These are phyloP conservation scores for Verasper variegatus DNA, from an alignment of 2,113 vertebrate species.

Conservation along the genomic window DNA sequence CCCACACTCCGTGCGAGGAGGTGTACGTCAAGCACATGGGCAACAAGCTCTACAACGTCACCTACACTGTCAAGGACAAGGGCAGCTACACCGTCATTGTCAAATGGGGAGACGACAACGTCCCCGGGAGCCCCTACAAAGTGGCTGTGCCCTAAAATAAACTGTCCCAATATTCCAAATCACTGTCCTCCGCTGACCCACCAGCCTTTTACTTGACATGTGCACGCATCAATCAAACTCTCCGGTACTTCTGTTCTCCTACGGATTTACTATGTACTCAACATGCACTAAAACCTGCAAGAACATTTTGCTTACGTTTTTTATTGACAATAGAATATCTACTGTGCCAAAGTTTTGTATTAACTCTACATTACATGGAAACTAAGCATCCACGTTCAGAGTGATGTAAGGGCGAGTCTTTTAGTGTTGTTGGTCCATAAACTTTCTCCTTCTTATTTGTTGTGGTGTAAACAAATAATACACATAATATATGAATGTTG, in stretches of 20 bases:
- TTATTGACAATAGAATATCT: slow-evolving; percentile 36
- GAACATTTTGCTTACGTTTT: slow-evolving; percentile 60
- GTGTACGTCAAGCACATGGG: slow-evolving; percentile 94
- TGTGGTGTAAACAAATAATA: slow-evolving; percentile 44
- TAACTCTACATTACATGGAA: slow-evolving; percentile 47
- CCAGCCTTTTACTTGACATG: slow-evolving; percentile 23
- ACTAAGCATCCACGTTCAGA: slow-evolving; percentile 36
- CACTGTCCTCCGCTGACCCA: slow-evolving; percentile 7
- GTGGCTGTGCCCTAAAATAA: slow-evolving; percentile 85
- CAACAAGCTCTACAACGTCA: slow-evolving; percentile 92
- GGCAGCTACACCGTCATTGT: slow-evolving; percentile 94
- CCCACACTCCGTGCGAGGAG: slow-evolving; percentile 92
- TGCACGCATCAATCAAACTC: slow-evolving; percentile 36
- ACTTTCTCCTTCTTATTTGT: slow-evolving; percentile 15
- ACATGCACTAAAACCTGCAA: slow-evolving; percentile 62
- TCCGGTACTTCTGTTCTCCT: slow-evolving; percentile 16
- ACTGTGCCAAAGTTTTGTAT: slow-evolving; percentile 73
- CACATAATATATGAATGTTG: slow-evolving; percentile 48
- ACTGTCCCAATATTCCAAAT: slow-evolving; percentile 32
- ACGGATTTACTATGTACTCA: slow-evolving; percentile 37
- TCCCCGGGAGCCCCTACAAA: slow-evolving; percentile 92
- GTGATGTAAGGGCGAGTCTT: slow-evolving; percentile 13
- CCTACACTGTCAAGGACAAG: slow-evolving; percentile 92
- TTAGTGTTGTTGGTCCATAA: slow-evolving; percentile 44
- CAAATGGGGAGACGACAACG: slow-evolving; percentile 92